Evolutionary conservation across 2,797 vertebrate species (phyloP), one percentile per base, ranked within the genome.

Genomic region (Tinamus major): DNA sequence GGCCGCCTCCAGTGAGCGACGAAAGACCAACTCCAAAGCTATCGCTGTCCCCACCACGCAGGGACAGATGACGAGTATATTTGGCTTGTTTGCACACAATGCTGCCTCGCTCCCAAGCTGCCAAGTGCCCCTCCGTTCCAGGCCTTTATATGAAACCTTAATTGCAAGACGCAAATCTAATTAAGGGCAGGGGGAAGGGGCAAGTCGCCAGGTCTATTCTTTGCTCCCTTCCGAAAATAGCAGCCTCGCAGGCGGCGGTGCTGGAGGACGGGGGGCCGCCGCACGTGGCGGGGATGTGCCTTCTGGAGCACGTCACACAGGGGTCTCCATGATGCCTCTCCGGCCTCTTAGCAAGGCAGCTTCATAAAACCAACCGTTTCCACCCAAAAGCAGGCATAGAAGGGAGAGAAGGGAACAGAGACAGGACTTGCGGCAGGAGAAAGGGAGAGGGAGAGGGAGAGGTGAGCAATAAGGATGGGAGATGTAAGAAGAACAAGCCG

Each of bases 81-180:
- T 70, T 1, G 0, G 23, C 33, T 35, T 69, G 76, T 74, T 74
- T 42, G 42, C 63, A 62, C 53, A 63, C 35, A 61, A 49, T 41
- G 29, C 27, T 31, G 62, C 59, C 74, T 84, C 2, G 0, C n/a
- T 62, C 86, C 53, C 29, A 26, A 69, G 62, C 51, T 94, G 88
- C 74, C 69, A 87, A 87, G 85, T 2, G 1, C 26, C 20, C 3
- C 61, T 84, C 62, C 2, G 21, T 51, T 56, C 39, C 80, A 62
- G 51, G 74, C 39, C 33, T 10, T 91, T 68, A 81, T 10, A 27
- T 6, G 56, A 75, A 91, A 87, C 1, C 1, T 80, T 51, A 79
- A 86, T 44, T 79, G 35, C 68, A 87, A 93, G 64, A 74, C 63
- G 53, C 72, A 90, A 83, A 55, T 68, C 77, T 70, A 89, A 90